Percentiles rank a stretch among this genome's conserved stretches.
Conservation (phyloP, 1,140 invertebrate species). For the Formica selysi region DNA sequence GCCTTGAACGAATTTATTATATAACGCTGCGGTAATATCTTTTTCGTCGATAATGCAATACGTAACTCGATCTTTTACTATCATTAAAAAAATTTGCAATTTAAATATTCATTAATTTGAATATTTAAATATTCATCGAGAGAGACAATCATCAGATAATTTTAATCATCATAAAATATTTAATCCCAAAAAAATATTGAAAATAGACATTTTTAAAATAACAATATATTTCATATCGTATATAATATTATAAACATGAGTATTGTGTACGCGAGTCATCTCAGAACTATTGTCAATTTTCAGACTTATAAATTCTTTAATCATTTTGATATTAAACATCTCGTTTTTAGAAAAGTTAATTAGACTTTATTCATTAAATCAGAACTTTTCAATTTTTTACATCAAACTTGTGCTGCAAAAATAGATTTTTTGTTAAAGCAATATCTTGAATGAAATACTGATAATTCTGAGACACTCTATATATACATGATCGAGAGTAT, state of each 20-base stretch:
- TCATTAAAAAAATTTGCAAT: neutral
- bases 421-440: conserved; percentile 3
- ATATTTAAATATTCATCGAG: neutral
- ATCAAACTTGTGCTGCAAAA: neutral
- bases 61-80: neutral
- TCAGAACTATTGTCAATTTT: neutral
- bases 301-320: neutral
- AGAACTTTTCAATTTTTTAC: neutral
- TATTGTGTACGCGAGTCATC: conserved; percentile 51
- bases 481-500: conserved; percentile 46
- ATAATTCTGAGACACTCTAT: conserved; percentile 18
- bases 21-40: neutral
- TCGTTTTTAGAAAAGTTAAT: neutral
- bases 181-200: neutral
- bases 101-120: neutral
- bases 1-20: conserved; percentile 19
- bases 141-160: neutral
- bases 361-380: neutral
- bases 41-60: neutral
- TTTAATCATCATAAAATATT: conserved; percentile 12
- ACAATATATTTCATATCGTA: conserved; percentile 68
- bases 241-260: conserved; percentile 56
- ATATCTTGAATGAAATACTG: neutral
- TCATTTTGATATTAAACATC: neutral
- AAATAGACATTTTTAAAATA: conserved; percentile 50